Base-by-base conservation (phyloP, 2,113 vertebrate species). In the Campylomormyrus tamandua region DNA sequence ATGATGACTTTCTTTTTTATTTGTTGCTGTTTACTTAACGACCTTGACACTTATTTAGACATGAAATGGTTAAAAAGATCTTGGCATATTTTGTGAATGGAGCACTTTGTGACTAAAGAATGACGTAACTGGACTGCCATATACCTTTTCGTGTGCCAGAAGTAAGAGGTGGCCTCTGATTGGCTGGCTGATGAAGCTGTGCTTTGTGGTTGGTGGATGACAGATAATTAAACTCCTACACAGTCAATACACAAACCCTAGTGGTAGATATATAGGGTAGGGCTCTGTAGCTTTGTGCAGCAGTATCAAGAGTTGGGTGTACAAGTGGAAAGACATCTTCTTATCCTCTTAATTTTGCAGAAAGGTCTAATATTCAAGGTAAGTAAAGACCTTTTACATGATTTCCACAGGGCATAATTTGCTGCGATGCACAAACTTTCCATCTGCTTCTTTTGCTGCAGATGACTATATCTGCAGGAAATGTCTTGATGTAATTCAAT, bases 211-310 rank as follows among this genome's bases (percentile, higher is more conserved):
- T 97, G 97, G 97, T 93, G 93, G 94, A 92, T 24, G 42, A 90
- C 83, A 50, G 91, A 94, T 95, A 93, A 96, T 95, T 96, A 94
- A 95, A 95, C 96, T 96, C 97, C 97, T 96, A 96, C 97, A 96
- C 96, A 94, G 94, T 95, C 94, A 92, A 94, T 94, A 93, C 94
- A 94, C 94, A 93, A 93, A 94, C 93, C 93, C 95, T 94, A 95
- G 95, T 95, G 95, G 94, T 94, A 94, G 95, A 96, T 97, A 98
- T 97, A 97, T 97, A 97, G 96, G 93, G 93, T 93, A 93, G 92
- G 90, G 91, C 94, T 90, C 90, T 90, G 91, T 90, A 89, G 91
- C 94, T 93, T 92, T 94, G 93, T 53, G 90, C 94, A 95, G 93
- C 94, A 95, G 94, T 93, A 92, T 91, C 94, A 93, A 95, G 93